These are phyloP conservation scores for Gortyna flavago DNA, from an alignment of 2,888 invertebrate species.

Conservation along the genomic window DNA sequence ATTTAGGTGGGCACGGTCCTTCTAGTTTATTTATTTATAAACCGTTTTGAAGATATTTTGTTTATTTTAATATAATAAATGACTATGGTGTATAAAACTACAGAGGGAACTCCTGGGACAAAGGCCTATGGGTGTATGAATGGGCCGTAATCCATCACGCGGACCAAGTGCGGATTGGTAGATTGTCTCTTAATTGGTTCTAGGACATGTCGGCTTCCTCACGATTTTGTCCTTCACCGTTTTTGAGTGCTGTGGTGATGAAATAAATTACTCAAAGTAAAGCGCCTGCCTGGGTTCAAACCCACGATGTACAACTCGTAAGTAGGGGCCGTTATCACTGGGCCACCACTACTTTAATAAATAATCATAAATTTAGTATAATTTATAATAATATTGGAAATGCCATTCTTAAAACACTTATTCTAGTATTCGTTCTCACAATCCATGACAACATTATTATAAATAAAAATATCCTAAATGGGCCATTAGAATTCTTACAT, in stretches of 20 bases:
- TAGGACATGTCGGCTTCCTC: neutral
- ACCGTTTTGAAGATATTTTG: neutral
- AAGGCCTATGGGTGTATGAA: neutral
- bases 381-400: neutral
- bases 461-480: constrained; percentile 1
- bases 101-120: neutral
- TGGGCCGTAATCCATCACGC: too few species aligned
- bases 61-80: neutral
- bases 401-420: neutral
- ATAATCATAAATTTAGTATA: neutral
- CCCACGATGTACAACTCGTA: too few species aligned
- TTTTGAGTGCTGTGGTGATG: neutral
- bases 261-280: too few species aligned
- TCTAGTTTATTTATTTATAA: neutral
- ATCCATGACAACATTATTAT: neutral
- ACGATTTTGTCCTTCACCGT: neutral
- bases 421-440: neutral
- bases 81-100: too few species aligned
- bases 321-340: neutral
- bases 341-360: neutral
- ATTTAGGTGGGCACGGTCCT: too few species aligned
- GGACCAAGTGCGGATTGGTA: too few species aligned
- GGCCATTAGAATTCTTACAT: constrained; percentile 12
- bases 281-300: too few species aligned
- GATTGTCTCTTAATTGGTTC: too few species aligned